Conservation (phyloP, 2,888 invertebrate species). For the Lycocerus yunnanus region DNA sequence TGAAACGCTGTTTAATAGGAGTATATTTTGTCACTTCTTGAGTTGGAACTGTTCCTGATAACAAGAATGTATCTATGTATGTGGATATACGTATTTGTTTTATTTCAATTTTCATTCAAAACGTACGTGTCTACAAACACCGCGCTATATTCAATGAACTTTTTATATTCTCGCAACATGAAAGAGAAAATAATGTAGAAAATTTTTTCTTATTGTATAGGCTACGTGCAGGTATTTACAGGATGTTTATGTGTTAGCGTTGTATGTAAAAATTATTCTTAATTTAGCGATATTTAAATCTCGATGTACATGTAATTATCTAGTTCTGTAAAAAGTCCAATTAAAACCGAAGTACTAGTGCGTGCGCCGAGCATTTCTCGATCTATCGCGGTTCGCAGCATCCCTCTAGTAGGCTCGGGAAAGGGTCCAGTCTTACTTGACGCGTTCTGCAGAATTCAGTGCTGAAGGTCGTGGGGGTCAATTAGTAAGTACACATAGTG, state of each 20-base stretch:
- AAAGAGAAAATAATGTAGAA: background rate
- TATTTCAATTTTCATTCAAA: background rate
- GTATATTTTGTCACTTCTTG: no score
- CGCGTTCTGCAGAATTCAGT: conserved; percentile 49
- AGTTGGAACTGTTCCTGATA: no score
- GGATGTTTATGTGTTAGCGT: background rate
- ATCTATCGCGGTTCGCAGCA: conserved; percentile 56
- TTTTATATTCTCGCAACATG: background rate
- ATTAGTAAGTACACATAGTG: conserved; percentile 43
- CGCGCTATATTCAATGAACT: background rate
- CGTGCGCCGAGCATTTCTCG: conserved; percentile 57
- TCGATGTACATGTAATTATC: conserved; percentile 16
- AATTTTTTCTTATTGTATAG: background rate
- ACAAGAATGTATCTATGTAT: no score
- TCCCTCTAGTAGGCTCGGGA: conserved; percentile 51
- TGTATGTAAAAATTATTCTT: background rate
- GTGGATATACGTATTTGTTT: no score
- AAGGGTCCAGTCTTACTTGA: conserved; percentile 53
- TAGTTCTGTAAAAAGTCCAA: conserved; percentile 53
- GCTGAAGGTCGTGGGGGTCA: conserved; percentile 49
- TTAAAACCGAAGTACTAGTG: conserved; percentile 57
- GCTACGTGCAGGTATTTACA: background rate
- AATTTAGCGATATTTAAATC: background rate
- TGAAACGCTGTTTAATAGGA: no score
- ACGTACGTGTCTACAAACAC: background rate